phyloP scores from a whole-genome alignment of 2,888 invertebrate species.

The Ernsta delagoae region DNA sequence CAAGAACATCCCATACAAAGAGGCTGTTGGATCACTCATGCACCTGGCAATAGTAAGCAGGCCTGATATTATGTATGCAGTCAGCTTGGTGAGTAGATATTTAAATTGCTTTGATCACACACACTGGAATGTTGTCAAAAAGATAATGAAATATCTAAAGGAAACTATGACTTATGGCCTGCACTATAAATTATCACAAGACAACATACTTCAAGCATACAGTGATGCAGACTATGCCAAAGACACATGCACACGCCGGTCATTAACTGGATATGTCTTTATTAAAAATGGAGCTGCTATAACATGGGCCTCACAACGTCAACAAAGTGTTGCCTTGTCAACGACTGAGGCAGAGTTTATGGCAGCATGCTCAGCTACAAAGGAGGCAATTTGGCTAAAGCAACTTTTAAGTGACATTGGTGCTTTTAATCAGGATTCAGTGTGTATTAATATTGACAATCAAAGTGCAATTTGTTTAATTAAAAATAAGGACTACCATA shows the following conservation, averaged over 20 bases:
- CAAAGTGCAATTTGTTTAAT: constrained; percentile 7
- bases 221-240: constrained; percentile 4
- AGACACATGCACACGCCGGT: not conserved
- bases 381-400: not conserved
- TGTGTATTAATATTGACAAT: not conserved
- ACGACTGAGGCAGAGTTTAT: constrained; percentile 1
- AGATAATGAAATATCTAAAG: not conserved
- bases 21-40: not conserved
- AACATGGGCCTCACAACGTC: constrained; percentile 2
- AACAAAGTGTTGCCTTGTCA: constrained; percentile 3
- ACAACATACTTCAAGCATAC: not conserved
- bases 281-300: not conserved
- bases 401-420: not conserved
- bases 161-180: not conserved
- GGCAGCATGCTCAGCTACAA: not conserved
- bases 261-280: constrained; percentile 2
- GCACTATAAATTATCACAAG: not conserved
- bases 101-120: constrained; percentile 2
- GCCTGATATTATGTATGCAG: not conserved
- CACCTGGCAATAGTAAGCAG: not conserved
- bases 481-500: constrained; percentile 4
- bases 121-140: constrained; percentile 2
- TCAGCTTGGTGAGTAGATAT: constrained; percentile 2
- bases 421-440: not conserved
- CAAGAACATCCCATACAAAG: not conserved